Base-by-base conservation (phyloP, 2,797 vertebrate genomes). In the Sebastes diploproa region DNA sequence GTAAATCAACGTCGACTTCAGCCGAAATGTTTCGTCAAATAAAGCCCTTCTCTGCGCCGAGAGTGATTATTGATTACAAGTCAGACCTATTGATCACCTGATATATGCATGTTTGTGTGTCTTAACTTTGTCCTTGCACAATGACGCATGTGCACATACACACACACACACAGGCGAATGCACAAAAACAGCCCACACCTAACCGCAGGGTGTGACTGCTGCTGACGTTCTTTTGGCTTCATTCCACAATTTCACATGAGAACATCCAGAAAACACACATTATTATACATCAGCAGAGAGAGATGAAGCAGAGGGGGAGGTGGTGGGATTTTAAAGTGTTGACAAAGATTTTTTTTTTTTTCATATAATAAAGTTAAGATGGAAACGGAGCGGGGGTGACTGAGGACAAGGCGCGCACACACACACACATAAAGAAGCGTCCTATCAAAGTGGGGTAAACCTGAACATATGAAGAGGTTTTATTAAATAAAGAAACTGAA, bases 131-230 rank as follows among this genome's bases (percentile, higher is more conserved):
- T 87, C 90, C 86, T 91, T 88, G 84, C 62, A 68, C 58, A 67
- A 30, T 80, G 84, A 73, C 80, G 58, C 30, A 78, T 56, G 72
- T 46, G 36, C 65, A 50, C 22, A 25, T 25, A 2, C 68, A 68
- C 63, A 70, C 18, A 58, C 50, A 66, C 63, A 63, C 36, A 56
- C 36, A 66, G 54, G 61, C 67, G 30, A 62, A 62, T 13, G 61
- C 66, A 70, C 61, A 68, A 6, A 65, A 62, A 66, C 64, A 82
- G 18, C 78, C 59, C 38, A 83, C 79, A 75, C 65, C 50, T 63
- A 82, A 83, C 89, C 63, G 85, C 88, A 93, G 90, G 92, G 92
- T 82, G 89, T 90, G 92, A 89, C 84, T 88, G 77, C 81, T 25
- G 62, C 32, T 42, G 62, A 16, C 12, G n/a, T 62, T 29, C 2